Conservation (phyloP, 2,113 vertebrate species). For the Butastur rufipennis region DNA sequence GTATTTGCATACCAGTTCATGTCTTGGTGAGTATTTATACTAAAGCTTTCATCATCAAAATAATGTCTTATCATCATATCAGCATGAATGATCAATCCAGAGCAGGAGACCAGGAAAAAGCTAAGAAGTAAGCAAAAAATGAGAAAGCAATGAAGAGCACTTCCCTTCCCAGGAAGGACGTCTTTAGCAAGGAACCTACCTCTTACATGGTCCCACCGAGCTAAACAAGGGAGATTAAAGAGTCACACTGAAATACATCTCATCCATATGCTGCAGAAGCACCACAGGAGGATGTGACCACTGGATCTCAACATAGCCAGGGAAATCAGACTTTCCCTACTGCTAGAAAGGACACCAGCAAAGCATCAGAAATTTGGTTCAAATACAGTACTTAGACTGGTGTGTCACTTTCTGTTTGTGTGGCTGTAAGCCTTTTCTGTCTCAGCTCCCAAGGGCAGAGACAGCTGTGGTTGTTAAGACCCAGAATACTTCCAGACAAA, state of each 20-base stretch:
- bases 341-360: not conserved
- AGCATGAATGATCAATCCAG: not conserved
- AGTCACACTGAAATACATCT: not conserved
- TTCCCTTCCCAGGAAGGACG: not conserved
- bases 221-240: not conserved
- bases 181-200: not conserved
- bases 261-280: not conserved
- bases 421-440: constrained; percentile 6
- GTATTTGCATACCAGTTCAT: constrained; percentile 2
- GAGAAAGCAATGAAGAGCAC: not conserved
- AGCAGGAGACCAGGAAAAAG: not conserved
- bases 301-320: not conserved
- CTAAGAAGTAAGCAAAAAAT: not conserved
- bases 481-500: constrained; percentile 38
- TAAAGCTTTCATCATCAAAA: not conserved
- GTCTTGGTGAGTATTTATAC: not conserved
- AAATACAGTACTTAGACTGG: not conserved
- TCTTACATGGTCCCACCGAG: not conserved
- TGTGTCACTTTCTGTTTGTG: constrained; percentile 1
- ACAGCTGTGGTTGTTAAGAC: constrained; percentile 25
- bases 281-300: not conserved
- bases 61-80: not conserved
- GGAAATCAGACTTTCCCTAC: not conserved
- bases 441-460: constrained; percentile 46
- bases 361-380: not conserved